Evolutionary conservation across 2,797 vertebrate species (phyloP).

Genomic region (Hipposideros larvatus): DNA sequence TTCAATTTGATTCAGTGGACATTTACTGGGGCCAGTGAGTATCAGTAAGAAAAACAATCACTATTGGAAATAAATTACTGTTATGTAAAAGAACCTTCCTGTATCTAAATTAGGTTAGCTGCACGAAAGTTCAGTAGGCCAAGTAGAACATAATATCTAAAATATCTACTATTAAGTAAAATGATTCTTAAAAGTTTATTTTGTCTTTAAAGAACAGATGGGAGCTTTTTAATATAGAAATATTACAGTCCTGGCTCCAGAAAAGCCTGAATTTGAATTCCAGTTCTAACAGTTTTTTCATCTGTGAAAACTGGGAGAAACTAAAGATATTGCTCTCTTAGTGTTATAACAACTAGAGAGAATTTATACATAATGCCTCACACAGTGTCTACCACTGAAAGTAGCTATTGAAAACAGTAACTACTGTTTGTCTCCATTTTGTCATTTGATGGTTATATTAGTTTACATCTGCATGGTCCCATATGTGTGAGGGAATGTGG

Average conservation of each 20-base stretch:
- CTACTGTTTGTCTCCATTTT: not conserved
- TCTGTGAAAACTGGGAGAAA: not conserved
- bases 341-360: not conserved
- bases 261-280: not conserved
- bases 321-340: not conserved
- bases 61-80: not conserved
- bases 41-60: not conserved
- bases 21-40: not conserved
- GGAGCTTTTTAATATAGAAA: not conserved
- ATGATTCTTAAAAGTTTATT: not conserved
- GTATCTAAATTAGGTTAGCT: conserved; percentile 4
- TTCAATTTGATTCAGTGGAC: not conserved
- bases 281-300: not conserved
- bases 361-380: not conserved
- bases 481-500: not conserved
- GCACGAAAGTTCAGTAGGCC: not conserved
- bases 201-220: not conserved
- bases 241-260: not conserved
- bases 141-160: not conserved
- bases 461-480: not conserved
- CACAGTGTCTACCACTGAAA: not conserved
- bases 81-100: conserved; percentile 16
- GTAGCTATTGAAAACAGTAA: not conserved
- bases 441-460: not conserved
- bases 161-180: not conserved